A percentile compares a stretch with the other conserved stretches of the same genome.
These are phyloP conservation scores for Argynnis bischoffii DNA, from an alignment of 2,888 invertebrate genomes.

Conservation along the genomic window DNA sequence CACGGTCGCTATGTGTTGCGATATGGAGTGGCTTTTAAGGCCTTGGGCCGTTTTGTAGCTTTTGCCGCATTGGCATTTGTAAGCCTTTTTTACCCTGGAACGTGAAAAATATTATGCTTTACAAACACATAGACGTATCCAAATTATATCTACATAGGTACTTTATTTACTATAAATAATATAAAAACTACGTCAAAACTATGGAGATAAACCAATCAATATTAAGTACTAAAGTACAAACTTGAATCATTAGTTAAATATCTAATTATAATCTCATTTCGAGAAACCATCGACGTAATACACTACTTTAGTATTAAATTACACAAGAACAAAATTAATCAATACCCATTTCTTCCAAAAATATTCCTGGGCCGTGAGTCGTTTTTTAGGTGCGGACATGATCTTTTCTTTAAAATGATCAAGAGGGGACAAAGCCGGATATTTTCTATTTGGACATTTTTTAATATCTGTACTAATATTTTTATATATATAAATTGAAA, in stretches of 20 bases:
- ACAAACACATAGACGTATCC: neutral
- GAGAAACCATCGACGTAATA: too few relatives aligned
- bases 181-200: too few relatives aligned
- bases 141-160: neutral
- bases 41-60: slow-evolving; percentile 92
- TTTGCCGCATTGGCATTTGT: slow-evolving; percentile 93
- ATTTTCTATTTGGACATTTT: slow-evolving; percentile 50
- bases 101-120: slow-evolving; percentile 10
- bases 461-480: neutral
- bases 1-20: slow-evolving; percentile 56
- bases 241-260: neutral
- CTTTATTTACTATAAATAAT: neutral
- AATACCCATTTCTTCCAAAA: slow-evolving; percentile 78
- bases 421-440: slow-evolving; percentile 54
- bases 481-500: neutral
- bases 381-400: slow-evolving; percentile 62
- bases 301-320: too few relatives aligned
- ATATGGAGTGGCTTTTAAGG: slow-evolving; percentile 86
- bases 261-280: neutral
- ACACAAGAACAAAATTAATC: slow-evolving; percentile 12
- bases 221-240: too few relatives aligned
- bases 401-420: slow-evolving; percentile 65
- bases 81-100: slow-evolving; percentile 88
- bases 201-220: too few relatives aligned
- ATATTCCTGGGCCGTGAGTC: slow-evolving; percentile 68